Conservation (phyloP, 2,797 vertebrate species). For the Fratercula arctica region DNA sequence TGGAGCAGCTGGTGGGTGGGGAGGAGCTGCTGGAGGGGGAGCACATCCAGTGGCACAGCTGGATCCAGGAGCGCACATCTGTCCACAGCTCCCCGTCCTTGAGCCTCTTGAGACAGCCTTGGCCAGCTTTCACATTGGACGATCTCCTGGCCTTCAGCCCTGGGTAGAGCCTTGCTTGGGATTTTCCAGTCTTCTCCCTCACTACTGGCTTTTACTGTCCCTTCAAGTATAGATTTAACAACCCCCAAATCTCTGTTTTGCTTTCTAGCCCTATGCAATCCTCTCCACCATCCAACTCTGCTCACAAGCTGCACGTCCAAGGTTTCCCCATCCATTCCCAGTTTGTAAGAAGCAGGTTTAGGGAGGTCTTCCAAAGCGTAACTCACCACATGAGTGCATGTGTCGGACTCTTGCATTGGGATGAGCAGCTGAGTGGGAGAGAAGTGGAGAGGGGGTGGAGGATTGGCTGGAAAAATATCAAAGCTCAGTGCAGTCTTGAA, state of each 20-base stretch:
- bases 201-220: neutral
- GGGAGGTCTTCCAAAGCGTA: neutral
- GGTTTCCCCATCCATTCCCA: neutral
- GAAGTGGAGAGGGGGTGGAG: neutral
- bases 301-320: neutral
- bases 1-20: slow-evolving; percentile 7
- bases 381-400: neutral
- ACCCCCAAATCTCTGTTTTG: neutral
- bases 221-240: neutral
- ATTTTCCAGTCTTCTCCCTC: slow-evolving; percentile 7
- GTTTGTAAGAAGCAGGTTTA: neutral
- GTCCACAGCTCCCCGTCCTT: neutral
- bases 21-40: neutral
- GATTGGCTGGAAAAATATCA: neutral
- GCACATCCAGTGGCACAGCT: slow-evolving; percentile 2
- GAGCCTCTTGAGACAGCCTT: neutral
- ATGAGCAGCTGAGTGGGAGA: neutral
- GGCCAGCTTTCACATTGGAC: neutral
- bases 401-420: neutral
- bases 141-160: neutral
- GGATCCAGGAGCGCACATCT: neutral
- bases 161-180: neutral
- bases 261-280: neutral
- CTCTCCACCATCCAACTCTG: neutral
- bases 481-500: neutral